Percentiles rank a stretch among this genome's conserved stretches.
These are phyloP conservation scores for Bos indicus DNA, from an alignment of 2,113 vertebrate species.

Conservation along the genomic window DNA sequence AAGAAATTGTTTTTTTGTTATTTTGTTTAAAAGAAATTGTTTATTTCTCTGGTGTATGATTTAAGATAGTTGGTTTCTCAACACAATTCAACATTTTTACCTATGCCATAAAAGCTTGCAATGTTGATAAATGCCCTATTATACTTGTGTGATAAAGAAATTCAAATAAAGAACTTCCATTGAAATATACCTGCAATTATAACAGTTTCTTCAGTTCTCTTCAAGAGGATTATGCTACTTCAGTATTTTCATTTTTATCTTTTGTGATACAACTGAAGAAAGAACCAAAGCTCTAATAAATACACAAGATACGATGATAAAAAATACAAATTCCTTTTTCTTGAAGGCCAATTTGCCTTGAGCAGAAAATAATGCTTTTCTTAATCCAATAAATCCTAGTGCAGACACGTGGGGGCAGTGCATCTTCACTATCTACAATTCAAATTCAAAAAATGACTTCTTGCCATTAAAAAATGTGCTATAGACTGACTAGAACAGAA, in stretches of 20 bases:
- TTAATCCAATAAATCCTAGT: constrained; percentile 26
- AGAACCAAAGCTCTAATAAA: neutral
- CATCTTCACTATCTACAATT: constrained; percentile 2
- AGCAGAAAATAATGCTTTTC: constrained; percentile 9
- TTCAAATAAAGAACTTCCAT: neutral
- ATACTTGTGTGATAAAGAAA: neutral
- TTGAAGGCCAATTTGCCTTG: neutral
- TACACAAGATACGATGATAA: neutral
- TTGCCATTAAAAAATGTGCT: constrained; percentile 19
- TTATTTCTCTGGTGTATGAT: neutral
- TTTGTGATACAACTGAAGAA: neutral
- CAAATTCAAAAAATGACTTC: neutral
- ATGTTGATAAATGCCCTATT: neutral
- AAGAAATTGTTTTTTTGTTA: neutral
- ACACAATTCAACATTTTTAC: neutral
- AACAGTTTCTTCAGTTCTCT: neutral
- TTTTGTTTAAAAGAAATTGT: neutral
- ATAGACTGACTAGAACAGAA: neutral
- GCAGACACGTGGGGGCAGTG: constrained; percentile 69
- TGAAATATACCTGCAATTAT: neutral
- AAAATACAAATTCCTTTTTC: neutral
- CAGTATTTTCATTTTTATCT: neutral
- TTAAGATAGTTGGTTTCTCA: neutral
- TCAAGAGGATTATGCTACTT: neutral
- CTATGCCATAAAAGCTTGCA: neutral